Conservation (phyloP, 2,797 vertebrate species). For the Aulostomus chinensis region DNA sequence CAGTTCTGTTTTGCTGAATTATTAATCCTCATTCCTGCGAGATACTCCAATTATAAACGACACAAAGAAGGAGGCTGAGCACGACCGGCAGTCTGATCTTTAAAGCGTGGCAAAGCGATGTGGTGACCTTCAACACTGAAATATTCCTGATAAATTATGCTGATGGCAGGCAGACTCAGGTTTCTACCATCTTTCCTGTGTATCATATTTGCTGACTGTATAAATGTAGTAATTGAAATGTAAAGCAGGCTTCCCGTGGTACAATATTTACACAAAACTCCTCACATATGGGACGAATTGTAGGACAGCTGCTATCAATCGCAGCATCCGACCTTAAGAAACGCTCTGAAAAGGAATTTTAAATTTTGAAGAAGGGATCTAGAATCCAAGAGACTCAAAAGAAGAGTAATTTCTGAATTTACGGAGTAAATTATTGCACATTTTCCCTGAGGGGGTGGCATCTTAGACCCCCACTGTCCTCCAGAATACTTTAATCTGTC, state of each 20-base stretch:
- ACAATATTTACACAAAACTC: slow-evolving; percentile 77
- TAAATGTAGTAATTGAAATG: slow-evolving; percentile 77
- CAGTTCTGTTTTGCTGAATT: no score
- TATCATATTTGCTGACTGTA: slow-evolving; percentile 72
- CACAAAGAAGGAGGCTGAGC: no score
- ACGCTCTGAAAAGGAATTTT: slow-evolving; percentile 75
- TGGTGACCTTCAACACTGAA: no score
- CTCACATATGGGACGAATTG: slow-evolving; percentile 74
- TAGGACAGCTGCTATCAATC: slow-evolving; percentile 76
- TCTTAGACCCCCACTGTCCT: no score
- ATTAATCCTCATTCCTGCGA: no score
- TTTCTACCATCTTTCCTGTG: slow-evolving; percentile 62
- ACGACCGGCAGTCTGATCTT: no score
- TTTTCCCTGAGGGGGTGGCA: no score
- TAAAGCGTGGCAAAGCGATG: no score
- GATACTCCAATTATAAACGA: no score
- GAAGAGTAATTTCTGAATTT: slow-evolving; percentile 33
- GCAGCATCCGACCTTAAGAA: slow-evolving; percentile 49
- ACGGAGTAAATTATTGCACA: slow-evolving; percentile 8
- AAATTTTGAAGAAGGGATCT: slow-evolving; percentile 64
- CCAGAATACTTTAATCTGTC: no score
- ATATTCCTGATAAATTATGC: slow-evolving; percentile 54
- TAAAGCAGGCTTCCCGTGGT: slow-evolving; percentile 71
- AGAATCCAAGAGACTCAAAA: slow-evolving; percentile 33
- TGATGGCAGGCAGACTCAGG: slow-evolving; percentile 44